Conservation (phyloP, 2,113 vertebrate species). For the Tauraco erythrolophus region DNA sequence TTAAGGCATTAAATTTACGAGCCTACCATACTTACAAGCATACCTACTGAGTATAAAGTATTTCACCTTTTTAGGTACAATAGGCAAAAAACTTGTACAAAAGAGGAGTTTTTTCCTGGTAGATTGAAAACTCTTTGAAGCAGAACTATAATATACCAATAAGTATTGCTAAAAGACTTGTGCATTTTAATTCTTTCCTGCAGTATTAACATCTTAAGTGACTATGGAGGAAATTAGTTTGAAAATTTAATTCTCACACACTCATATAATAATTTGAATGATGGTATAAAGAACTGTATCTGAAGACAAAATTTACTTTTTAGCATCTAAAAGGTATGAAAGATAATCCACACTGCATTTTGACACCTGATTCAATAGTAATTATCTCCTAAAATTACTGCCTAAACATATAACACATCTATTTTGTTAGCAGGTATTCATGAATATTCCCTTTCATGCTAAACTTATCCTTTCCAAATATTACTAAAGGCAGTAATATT, state of each 20-base stretch:
- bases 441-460: background rate
- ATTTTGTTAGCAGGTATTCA: background rate
- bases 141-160: background rate
- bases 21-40: background rate
- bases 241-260: background rate
- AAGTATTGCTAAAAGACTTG: background rate
- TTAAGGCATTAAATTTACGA: background rate
- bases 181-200: background rate
- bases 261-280: background rate
- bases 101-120: background rate
- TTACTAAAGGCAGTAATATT: background rate
- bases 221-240: background rate
- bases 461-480: background rate
- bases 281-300: background rate
- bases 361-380: background rate
- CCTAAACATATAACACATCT: fast-evolving
- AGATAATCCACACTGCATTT: background rate
- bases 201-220: background rate
- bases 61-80: background rate
- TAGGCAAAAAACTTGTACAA: background rate
- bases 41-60: background rate
- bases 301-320: background rate
- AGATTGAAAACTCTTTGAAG: background rate
- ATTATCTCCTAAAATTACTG: background rate
- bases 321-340: background rate